Evolutionary conservation across 2,888 invertebrate genomes (phyloP).

Genomic region (Drosophila barbarae): DNA sequence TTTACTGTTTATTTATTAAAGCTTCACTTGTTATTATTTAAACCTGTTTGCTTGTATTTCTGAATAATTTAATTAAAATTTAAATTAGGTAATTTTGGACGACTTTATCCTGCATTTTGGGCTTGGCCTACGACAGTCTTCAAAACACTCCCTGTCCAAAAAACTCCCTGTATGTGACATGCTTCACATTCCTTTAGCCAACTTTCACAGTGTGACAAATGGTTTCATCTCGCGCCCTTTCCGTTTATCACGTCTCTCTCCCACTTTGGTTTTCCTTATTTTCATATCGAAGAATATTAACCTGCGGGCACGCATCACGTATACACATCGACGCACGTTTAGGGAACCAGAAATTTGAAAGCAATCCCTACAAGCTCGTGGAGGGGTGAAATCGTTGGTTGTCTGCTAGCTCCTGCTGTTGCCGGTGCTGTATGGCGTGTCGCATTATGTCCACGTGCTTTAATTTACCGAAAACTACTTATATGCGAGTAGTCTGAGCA

Average conservation of each 20-base stretch:
- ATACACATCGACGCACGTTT: slow-evolving; percentile 2
- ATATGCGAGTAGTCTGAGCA: slow-evolving; percentile 13
- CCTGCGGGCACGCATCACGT: slow-evolving; percentile 68
- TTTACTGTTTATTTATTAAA: not conserved
- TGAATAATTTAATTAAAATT: not conserved
- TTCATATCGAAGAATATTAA: slow-evolving; percentile 63
- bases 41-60: not conserved
- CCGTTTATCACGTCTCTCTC: slow-evolving; percentile 57
- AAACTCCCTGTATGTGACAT: slow-evolving; percentile 12
- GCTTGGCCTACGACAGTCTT: not conserved
- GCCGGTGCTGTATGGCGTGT: slow-evolving; percentile 63
- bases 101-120: not conserved
- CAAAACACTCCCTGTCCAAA: not conserved
- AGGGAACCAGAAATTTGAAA: slow-evolving; percentile 51
- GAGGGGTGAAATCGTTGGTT: slow-evolving; percentile 52
- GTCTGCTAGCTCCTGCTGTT: slow-evolving; percentile 31
- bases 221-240: slow-evolving; percentile 36
- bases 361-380: slow-evolving; percentile 53
- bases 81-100: not conserved
- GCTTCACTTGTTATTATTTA: not conserved
- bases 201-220: slow-evolving; percentile 39
- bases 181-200: slow-evolving; percentile 6
- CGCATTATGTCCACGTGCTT: slow-evolving; percentile 59
- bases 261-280: slow-evolving; percentile 29
- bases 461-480: slow-evolving; percentile 36